These are phyloP conservation scores for Hyaena hyaena DNA, from an alignment of 2,113 vertebrate genomes.

Conservation along the genomic window DNA sequence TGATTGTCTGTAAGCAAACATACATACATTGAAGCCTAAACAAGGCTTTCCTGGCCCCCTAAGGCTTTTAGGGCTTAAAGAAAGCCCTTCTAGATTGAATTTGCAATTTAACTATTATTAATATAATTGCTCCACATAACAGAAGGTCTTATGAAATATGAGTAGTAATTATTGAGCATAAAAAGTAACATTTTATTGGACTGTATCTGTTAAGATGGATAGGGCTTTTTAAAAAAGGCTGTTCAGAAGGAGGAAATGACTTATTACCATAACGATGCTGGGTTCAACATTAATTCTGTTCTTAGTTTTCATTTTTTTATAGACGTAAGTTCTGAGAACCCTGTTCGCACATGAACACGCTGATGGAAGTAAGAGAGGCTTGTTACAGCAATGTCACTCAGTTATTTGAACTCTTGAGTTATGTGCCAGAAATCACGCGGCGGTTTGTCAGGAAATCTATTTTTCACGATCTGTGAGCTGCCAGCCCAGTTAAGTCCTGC, in stretches of 20 bases:
- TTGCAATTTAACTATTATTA: background rate
- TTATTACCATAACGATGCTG: background rate
- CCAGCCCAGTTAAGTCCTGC: background rate
- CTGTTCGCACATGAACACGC: background rate
- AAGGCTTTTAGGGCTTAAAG: background rate
- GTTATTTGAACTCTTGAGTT: background rate
- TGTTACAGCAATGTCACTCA: background rate
- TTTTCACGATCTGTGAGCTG: background rate
- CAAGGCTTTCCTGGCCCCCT: background rate
- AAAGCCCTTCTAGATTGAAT: background rate
- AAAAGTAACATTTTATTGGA: background rate
- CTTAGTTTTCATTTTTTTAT: background rate
- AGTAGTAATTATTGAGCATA: slow-evolving; percentile 43
- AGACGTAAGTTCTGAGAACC: background rate
- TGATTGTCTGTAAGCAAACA: background rate
- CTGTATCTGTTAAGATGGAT: background rate
- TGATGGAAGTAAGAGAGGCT: background rate
- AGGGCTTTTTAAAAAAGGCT: background rate
- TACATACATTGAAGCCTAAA: background rate
- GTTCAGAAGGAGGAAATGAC: background rate
- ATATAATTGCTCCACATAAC: background rate
- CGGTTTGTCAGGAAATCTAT: background rate
- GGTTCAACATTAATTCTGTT: background rate
- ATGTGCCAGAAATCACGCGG: background rate
- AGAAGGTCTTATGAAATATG: background rate